Conservation (phyloP, 1,140 invertebrate species). For the Propsilocerus akamusi region DNA sequence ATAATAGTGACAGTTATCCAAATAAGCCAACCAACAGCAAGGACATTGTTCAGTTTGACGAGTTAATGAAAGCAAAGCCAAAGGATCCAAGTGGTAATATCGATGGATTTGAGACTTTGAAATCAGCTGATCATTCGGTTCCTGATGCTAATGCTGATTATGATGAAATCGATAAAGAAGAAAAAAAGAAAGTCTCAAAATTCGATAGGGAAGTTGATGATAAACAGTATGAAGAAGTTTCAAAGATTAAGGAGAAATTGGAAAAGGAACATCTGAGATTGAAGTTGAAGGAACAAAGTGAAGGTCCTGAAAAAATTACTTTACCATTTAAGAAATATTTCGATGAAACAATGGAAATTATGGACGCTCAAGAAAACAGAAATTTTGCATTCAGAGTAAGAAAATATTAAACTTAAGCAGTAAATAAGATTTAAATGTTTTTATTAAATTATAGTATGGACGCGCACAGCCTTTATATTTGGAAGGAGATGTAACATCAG, state of each 20-base stretch:
- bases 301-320: constrained; percentile 22
- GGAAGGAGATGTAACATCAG: constrained; percentile 20
- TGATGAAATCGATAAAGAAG: constrained; percentile 12
- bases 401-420: constrained; percentile 10
- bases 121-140: constrained; percentile 12
- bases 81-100: neutral
- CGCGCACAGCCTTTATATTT: constrained; percentile 16
- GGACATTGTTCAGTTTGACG: constrained; percentile 21
- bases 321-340: constrained; percentile 27
- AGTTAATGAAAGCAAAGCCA: constrained; percentile 8
- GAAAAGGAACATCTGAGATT: constrained; percentile 12
- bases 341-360: constrained; percentile 29
- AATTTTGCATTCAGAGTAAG: constrained; percentile 21
- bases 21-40: constrained; percentile 19
- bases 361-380: constrained; percentile 35
- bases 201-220: constrained; percentile 22
- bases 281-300: constrained; percentile 11
- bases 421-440: constrained; percentile 7
- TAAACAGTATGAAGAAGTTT: constrained; percentile 24
- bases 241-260: constrained; percentile 20
- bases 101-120: constrained; percentile 8
- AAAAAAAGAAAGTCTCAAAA: constrained; percentile 19
- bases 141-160: constrained; percentile 7
- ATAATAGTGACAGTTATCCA: constrained; percentile 5
- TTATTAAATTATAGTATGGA: constrained; percentile 10